Conservation (phyloP, 1,140 invertebrate species). For the Cherax destructor region DNA sequence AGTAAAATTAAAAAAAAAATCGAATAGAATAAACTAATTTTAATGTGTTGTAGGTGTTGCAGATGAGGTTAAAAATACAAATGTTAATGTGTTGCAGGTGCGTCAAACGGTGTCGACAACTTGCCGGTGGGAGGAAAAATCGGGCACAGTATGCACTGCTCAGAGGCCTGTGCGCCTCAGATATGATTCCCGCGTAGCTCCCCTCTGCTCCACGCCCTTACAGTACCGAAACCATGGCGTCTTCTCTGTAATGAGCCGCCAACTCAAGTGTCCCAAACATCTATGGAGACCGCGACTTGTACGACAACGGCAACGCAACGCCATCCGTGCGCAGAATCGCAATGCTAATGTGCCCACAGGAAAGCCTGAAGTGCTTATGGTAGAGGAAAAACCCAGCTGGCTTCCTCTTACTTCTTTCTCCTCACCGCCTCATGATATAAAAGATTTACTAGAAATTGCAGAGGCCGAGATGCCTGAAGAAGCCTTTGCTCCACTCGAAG, state of each 20-base stretch:
- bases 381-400: conserved; percentile 51
- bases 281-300: conserved; percentile 30
- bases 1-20: too few relatives aligned
- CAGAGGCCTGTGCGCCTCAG: conserved; percentile 14
- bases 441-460: conserved; percentile 55
- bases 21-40: too few relatives aligned
- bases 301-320: neutral
- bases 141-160: conserved; percentile 46
- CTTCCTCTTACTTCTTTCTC: conserved; percentile 41
- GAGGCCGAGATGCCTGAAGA: conserved; percentile 58
- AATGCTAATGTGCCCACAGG: neutral
- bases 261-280: conserved; percentile 61
- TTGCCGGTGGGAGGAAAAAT: conserved; percentile 57
- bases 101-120: conserved; percentile 28
- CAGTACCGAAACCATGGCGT: conserved; percentile 20
- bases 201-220: conserved; percentile 46
- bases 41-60: too few relatives aligned
- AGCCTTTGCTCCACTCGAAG: conserved; percentile 29
- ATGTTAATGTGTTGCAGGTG: conserved; percentile 20
- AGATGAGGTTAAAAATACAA: too few relatives aligned
- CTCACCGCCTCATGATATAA: conserved; percentile 30
- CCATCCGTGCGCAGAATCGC: neutral
- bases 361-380: neutral
- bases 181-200: conserved; percentile 60
- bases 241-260: conserved; percentile 43